Base-by-base conservation (phyloP, 2,888 invertebrate species). In the Hyposoter didymator region DNA sequence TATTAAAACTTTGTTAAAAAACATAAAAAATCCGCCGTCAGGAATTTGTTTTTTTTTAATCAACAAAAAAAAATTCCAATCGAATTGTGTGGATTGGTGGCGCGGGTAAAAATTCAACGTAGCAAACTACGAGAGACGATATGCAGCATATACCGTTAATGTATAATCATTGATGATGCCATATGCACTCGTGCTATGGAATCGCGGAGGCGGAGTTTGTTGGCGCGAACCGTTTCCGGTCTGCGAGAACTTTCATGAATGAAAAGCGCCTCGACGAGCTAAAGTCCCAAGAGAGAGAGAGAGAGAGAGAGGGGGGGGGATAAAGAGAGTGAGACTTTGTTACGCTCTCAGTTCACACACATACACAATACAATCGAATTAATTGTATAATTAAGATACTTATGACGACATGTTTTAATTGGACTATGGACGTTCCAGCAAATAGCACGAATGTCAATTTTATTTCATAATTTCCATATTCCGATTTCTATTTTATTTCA, bases 241-340 rank as follows among this genome's bases (percentile, higher is more conserved):
- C 82, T 82, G 85, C 80, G 76, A 70, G 76, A 82, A 83, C 82
- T 74, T 86, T 86, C 82, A 87, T 87, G 87, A 87, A 87, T 87
- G 87, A 86, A 86, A 87, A 87, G 79, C 85, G 78, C 85, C 72
- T 66, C 49, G 66, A 52, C 66, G 76, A 78, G 67, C 64, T 43
- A 52, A 64, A 59, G 67, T 47, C 45, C 47, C 17, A 17, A 43
- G 76, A 66, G 74, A 17, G 22, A 4, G 59, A 19, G n/a, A 28
- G 59, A 28, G 35, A 1, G 43, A 55, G 17, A 43, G 76, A 52
- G 74, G 8, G 22, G 1, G 59, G 7, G n/a, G 14, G 59, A 28
- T 12, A 4, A 22, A 73, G 22, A 35, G 74, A 45, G 59, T n/a
- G 28, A 59, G 49, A 64, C 59, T 78, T 69, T 52, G 52, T 55